Base-by-base conservation (phyloP, 2,113 vertebrate genomes). In the Scomber japonicus region DNA sequence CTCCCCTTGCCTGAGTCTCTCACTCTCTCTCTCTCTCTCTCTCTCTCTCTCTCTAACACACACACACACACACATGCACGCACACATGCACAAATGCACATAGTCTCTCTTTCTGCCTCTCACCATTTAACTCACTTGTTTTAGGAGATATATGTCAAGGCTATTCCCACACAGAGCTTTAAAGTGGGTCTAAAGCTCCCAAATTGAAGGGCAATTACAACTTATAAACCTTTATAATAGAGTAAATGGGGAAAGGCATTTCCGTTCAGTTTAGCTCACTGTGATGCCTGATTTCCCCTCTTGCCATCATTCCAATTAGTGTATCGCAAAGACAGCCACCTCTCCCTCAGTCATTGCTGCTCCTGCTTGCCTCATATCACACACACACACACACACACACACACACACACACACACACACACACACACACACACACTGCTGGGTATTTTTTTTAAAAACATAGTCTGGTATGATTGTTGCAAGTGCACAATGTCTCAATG, bases 401-500 rank as follows among this genome's bases (percentile, higher is more conserved):
- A 27, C 24, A 27, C 24, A 27, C 24, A 27, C 24, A 27, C 24
- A 27, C 24, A 27, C 24, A 27, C 24, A 27, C 24, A 27, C 24
- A 27, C 87, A 83, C 73, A 49, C 67, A 35, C 31, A 35, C 31
- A 35, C 35, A 61, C 57, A 35, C 67, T 74, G 67, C 69, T 78
- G 21, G 71, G 67, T 74, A 5, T 40, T 40, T 70, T 75, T 72
- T 67, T 87, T 31, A 50, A 53, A 89, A 86, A 89, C 69, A 81
- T 71, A 83, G 69, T 69, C 71, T 69, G 65, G 66, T 82, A 44
- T 76, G 83, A 93, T 90, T 93, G 89, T 83, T 81, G 85, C 89
- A 71, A 70, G 71, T 31, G 67, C 86, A 92, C 89, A 88, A 88
- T 86, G 90, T 92, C 84, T 91, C 89, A 71, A 79, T 88, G 89